Evolutionary conservation across 2,888 invertebrate genomes (phyloP).

Genomic region (Sphinx pinastri): DNA sequence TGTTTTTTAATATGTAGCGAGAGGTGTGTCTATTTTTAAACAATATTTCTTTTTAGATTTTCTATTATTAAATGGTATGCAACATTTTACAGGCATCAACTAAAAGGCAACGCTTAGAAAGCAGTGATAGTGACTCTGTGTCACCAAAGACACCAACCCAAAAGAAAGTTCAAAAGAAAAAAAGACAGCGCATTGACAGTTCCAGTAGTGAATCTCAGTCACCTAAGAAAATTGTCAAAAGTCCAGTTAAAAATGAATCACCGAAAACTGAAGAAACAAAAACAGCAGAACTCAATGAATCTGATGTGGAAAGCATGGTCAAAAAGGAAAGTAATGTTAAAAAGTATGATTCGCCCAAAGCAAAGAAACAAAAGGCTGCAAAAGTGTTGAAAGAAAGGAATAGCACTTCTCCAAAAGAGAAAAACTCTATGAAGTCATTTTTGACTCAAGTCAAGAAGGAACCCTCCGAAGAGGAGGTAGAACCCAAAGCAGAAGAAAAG

Average conservation of each 20-base stretch:
- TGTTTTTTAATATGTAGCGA: no score
- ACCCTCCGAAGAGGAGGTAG: slow-evolving; percentile 29
- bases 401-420: slow-evolving; percentile 29
- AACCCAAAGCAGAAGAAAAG: slow-evolving; percentile 39
- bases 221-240: not conserved
- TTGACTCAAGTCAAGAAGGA: slow-evolving; percentile 33
- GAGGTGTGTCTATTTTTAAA: no score
- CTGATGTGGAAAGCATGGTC: slow-evolving; percentile 40
- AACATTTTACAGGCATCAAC: slow-evolving; percentile 31
- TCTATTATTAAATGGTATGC: not conserved
- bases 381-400: slow-evolving; percentile 19
- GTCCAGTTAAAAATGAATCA: not conserved
- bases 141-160: slow-evolving; percentile 37
- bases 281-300: slow-evolving; percentile 29
- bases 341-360: slow-evolving; percentile 64
- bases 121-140: slow-evolving; percentile 61
- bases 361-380: slow-evolving; percentile 44
- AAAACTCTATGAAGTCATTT: slow-evolving; percentile 21
- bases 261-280: slow-evolving; percentile 13
- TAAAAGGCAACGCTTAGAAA: slow-evolving; percentile 64
- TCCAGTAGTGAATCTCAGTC: slow-evolving; percentile 65
- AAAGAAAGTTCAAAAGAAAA: slow-evolving; percentile 50
- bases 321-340: slow-evolving; percentile 53
- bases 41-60: no score
- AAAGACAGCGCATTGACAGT: slow-evolving; percentile 71